Percentiles rank a stretch among this genome's conserved stretches.
These are phyloP conservation scores for Lutraria lutraria DNA, from an alignment of 2,888 invertebrate species.

Conservation along the genomic window DNA sequence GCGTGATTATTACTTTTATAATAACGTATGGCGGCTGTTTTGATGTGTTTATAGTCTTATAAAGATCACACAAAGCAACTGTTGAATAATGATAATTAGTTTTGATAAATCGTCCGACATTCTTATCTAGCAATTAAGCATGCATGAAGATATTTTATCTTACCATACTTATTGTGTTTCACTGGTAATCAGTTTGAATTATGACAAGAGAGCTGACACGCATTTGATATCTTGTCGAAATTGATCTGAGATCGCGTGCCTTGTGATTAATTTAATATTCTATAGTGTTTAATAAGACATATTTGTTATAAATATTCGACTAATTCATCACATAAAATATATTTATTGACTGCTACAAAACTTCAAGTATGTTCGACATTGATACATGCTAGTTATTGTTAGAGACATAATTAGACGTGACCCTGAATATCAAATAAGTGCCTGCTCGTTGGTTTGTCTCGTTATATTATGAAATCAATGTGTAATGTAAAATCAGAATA, in stretches of 20 bases:
- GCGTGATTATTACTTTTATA: neutral
- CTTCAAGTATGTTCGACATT: neutral
- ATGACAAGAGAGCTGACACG: neutral
- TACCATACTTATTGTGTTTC: neutral
- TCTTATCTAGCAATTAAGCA: neutral
- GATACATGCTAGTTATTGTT: neutral
- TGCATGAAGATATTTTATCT: neutral
- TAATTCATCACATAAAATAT: neutral
- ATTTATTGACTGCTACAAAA: neutral
- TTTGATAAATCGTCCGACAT: neutral
- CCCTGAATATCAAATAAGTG: neutral
- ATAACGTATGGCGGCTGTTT: neutral
- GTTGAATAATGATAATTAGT: slow-evolving; percentile 19
- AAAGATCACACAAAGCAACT: neutral
- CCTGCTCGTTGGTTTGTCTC: too few species aligned
- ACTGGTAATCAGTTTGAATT: neutral
- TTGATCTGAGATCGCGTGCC: neutral
- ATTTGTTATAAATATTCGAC: neutral
- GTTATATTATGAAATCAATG: too few species aligned
- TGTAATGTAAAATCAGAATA: too few species aligned
- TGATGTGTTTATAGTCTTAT: neutral
- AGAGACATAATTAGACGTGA: neutral
- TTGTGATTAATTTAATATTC: neutral
- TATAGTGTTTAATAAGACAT: neutral
- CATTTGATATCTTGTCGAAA: neutral